phyloP scores from a whole-genome alignment of 2,797 vertebrate species.

The Morelia viridis region DNA sequence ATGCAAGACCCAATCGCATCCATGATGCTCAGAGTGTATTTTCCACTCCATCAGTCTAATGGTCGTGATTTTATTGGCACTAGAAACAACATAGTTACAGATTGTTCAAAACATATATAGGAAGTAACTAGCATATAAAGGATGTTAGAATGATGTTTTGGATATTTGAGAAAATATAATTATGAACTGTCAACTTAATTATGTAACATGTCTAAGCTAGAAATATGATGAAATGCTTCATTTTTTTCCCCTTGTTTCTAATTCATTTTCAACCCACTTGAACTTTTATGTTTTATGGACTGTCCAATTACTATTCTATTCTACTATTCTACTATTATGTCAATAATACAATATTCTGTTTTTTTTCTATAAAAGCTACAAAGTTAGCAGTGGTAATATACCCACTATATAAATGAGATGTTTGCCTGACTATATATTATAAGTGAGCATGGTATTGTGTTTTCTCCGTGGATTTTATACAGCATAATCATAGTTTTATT shows the following conservation, averaged over 20 bases:
- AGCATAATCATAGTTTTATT: background rate
- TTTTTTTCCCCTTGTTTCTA: background rate
- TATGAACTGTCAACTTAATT: constrained; percentile 36
- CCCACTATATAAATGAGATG: background rate
- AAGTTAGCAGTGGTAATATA: background rate
- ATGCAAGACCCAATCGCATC: background rate
- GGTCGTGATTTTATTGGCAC: constrained; percentile 27
- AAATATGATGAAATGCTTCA: constrained; percentile 24
- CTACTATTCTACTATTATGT: too few relatives aligned
- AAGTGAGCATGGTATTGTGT: background rate
- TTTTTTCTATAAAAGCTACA: background rate
- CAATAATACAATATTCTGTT: background rate
- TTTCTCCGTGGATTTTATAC: too few relatives aligned
- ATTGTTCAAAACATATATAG: constrained; percentile 54
- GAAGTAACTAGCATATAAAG: constrained; percentile 46
- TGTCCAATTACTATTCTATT: background rate
- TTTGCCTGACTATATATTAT: background rate
- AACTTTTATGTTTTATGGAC: background rate
- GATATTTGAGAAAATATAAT: constrained; percentile 19
- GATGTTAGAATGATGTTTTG: constrained; percentile 24
- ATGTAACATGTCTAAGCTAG: background rate
- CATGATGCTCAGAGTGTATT: background rate
- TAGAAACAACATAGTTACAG: constrained; percentile 26
- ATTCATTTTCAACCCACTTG: background rate
- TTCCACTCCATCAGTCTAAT: constrained; percentile 12